Conservation (phyloP, 2,113 vertebrate genomes). For the Malurus cyaneus region DNA sequence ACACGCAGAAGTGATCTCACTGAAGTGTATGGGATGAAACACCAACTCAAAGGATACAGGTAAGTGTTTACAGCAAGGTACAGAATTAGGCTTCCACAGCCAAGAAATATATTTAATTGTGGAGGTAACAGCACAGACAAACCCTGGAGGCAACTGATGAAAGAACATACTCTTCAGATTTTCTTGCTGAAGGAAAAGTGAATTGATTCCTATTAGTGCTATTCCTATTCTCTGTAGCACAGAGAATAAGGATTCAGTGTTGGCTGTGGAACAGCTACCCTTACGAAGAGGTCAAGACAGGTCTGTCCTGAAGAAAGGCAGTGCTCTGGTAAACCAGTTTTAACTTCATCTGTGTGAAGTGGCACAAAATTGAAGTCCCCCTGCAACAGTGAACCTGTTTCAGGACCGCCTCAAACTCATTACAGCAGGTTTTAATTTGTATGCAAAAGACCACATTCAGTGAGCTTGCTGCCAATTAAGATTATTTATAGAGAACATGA, state of each 20-base stretch:
- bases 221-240: neutral
- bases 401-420: neutral
- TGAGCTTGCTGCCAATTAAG: conserved; percentile 11
- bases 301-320: neutral
- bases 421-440: neutral
- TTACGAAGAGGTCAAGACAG: neutral
- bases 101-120: neutral
- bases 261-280: neutral
- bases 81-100: neutral
- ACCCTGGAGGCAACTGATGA: neutral
- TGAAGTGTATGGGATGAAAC: neutral
- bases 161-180: neutral
- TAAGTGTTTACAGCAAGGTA: neutral
- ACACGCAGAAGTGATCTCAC: neutral
- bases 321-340: neutral
- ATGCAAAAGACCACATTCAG: neutral
- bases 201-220: neutral
- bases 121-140: neutral
- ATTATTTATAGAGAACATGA: conserved; percentile 2
- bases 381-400: neutral
- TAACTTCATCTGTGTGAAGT: neutral
- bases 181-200: neutral
- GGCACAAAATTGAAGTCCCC: neutral
- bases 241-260: fast-evolving
- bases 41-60: neutral